Conservation (phyloP, 2,113 vertebrate species). For the Zosterops pallidus region DNA sequence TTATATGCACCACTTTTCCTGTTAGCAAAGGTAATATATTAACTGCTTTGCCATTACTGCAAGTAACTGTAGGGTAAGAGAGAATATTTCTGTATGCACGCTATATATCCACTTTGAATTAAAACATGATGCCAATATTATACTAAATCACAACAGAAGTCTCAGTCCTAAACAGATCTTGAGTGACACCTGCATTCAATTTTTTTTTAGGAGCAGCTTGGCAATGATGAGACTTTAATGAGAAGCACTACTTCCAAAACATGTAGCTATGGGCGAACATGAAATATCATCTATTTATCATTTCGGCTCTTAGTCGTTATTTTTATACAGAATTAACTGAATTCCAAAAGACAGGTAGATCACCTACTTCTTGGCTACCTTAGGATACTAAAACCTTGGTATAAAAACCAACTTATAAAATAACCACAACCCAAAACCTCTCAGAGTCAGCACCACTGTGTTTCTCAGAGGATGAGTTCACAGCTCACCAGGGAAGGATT, state of each 20-base stretch:
- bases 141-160: constrained; percentile 16
- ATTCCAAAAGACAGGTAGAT: background rate
- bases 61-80: constrained; percentile 27
- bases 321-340: background rate
- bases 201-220: background rate
- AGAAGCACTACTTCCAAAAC: constrained; percentile 5
- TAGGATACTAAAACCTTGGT: background rate
- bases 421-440: background rate
- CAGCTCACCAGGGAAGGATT: background rate
- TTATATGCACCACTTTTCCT: constrained; percentile 73
- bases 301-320: background rate
- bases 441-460: background rate
- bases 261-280: background rate
- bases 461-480: background rate
- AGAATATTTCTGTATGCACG: constrained; percentile 34
- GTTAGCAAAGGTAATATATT: constrained; percentile 71
- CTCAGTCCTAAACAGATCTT: constrained; percentile 21
- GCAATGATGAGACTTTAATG: background rate
- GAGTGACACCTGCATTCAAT: constrained; percentile 19
- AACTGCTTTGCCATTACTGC: constrained; percentile 39
- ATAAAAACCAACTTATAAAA: background rate
- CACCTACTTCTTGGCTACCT: background rate
- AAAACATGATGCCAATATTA: constrained; percentile 29
- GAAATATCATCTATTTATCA: background rate
- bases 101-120: constrained; percentile 55